Base-by-base conservation (phyloP, 2,113 vertebrate genomes). In the Mugil cephalus region DNA sequence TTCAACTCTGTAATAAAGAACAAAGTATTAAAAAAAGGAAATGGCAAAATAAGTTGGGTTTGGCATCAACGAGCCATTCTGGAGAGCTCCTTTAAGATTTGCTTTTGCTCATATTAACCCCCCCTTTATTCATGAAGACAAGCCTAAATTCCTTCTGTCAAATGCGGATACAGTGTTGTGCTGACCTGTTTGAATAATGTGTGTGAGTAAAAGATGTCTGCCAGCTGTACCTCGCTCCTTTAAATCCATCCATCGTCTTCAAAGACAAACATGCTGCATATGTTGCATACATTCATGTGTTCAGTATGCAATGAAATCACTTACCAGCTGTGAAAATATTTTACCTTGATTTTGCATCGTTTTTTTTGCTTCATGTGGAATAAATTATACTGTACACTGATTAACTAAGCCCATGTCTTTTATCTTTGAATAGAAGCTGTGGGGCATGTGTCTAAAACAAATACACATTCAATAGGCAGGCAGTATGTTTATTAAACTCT, bases 311-410 rank as follows among this genome's bases (percentile, higher is more conserved):
- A 48, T 51, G 48, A 45, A 51, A 12, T 19, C 36, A 17, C 8
- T 48, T 8, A 40, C 3, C 52, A 35, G 36, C 51, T 42, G 35
- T 56, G n/a, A 48, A 46, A 73, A 55, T 55, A 55, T n/a, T 52
- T 24, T 10, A 14, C 30, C 5, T 3, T 14, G 15, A 24, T 35
- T 3, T 19, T 52, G 2, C 4, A 60, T 24, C 24, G 13, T 10
- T 48, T 46, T 10, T 48, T 46, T 10, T 35, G 39, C 12, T 67
- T 67, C 43, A 19, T 35, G 39, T 43, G 21, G 19, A 53, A 34
- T 43, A 9, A 42, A 52, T 65, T n/a, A 17, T 5, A 34, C 48
- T 9, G 17, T 2, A 4, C 38, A 13, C 12, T 3, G 48, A 24
- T 51, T 30, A 30, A 30, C 24, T 30, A 30, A 30, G 24, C 21